Conservation (phyloP, 2,888 invertebrate genomes). For the Heliconius ethilla region DNA sequence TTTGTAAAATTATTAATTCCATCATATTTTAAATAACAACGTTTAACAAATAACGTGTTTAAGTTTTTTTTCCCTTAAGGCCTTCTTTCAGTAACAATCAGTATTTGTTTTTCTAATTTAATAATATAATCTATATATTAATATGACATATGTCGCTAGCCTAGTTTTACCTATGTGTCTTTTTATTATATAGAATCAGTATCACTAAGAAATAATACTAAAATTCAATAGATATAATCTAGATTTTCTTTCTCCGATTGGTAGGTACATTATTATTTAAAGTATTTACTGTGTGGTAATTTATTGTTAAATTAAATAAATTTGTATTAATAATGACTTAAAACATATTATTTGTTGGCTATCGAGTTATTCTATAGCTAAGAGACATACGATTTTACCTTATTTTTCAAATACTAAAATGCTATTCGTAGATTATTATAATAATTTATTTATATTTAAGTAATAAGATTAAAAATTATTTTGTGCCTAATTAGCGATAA, state of each 20-base stretch:
- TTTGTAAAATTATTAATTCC: background rate
- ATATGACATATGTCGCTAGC: background rate
- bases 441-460: too few relatives aligned
- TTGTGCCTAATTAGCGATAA: background rate
- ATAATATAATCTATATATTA: slow-evolving; percentile 6
- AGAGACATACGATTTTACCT: background rate
- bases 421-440: background rate
- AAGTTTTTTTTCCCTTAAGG: background rate
- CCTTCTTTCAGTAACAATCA: background rate
- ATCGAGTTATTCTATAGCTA: background rate
- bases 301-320: background rate
- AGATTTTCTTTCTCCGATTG: background rate
- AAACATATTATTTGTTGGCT: background rate
- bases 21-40: background rate
- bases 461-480: too few relatives aligned
- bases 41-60: too few relatives aligned
- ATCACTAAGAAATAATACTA: background rate
- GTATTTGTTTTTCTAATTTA: background rate
- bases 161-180: background rate
- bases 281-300: background rate
- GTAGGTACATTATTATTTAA: background rate
- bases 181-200: background rate
- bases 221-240: background rate
- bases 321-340: background rate
- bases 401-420: background rate